These are phyloP conservation scores for Drosophila trapezifrons DNA, from an alignment of 1,140 invertebrate species.

Conservation along the genomic window DNA sequence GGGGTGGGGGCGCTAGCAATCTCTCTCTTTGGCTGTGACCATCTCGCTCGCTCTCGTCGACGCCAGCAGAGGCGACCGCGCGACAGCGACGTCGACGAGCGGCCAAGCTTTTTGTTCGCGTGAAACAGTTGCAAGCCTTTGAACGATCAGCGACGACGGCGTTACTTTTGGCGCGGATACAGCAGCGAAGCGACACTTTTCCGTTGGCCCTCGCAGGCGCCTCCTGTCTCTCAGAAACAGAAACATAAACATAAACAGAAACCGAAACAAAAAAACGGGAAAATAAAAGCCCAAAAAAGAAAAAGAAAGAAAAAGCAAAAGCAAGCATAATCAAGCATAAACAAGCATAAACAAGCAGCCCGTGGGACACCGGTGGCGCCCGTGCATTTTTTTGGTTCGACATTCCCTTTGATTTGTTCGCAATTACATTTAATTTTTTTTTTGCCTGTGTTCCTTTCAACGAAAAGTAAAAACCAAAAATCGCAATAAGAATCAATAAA, in stretches of 20 bases:
- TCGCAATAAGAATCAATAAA: background rate
- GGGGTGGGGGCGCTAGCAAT: background rate
- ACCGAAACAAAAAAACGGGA: slow-evolving; percentile 11
- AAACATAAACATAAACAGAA: slow-evolving; percentile 26
- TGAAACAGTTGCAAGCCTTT: slow-evolving; percentile 84
- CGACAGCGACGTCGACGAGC: slow-evolving; percentile 30
- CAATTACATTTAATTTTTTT: slow-evolving; percentile 34
- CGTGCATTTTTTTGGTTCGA: slow-evolving; percentile 46
- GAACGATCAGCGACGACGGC: slow-evolving; percentile 84
- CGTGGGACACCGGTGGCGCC: slow-evolving; percentile 20
- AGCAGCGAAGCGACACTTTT: slow-evolving; percentile 58
- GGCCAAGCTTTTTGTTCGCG: slow-evolving; percentile 82
- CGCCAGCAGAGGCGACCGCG: slow-evolving; percentile 18
- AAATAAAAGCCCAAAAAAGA: background rate
- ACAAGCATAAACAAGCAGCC: slow-evolving; percentile 15
- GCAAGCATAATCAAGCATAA: slow-evolving; percentile 22
- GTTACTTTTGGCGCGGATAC: slow-evolving; percentile 82
- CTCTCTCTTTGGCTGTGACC: no score
- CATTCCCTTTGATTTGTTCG: slow-evolving; percentile 46
- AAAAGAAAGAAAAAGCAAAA: slow-evolving; percentile 15
- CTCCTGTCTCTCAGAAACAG: slow-evolving; percentile 55
- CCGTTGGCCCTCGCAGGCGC: slow-evolving; percentile 59
- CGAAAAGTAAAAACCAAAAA: background rate
- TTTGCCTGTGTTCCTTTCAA: slow-evolving; percentile 36
- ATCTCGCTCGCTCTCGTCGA: slow-evolving; percentile 20